These are phyloP conservation scores for Platyrinchus mystaceus DNA, from an alignment of 2,797 vertebrate genomes.

Conservation along the genomic window DNA sequence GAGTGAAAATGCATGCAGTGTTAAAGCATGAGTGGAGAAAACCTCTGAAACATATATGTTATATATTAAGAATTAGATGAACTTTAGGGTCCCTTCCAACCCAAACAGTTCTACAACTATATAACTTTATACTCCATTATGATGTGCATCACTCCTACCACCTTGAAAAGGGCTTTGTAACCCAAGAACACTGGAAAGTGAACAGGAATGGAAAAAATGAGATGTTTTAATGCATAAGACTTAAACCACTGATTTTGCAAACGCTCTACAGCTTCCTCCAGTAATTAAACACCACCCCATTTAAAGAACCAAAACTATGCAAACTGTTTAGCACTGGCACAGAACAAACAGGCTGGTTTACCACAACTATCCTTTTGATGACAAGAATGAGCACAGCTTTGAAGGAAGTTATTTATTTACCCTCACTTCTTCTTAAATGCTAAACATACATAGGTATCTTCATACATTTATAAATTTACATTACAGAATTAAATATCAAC, in stretches of 20 bases:
- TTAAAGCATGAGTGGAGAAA: background rate
- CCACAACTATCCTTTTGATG: background rate
- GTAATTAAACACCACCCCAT: background rate
- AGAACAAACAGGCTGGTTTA: background rate
- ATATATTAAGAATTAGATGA: background rate
- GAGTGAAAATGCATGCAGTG: background rate
- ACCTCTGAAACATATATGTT: background rate
- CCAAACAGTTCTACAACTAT: background rate
- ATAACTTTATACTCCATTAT: background rate
- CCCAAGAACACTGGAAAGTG: background rate
- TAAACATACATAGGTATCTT: background rate
- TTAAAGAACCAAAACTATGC: background rate
- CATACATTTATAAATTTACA: background rate
- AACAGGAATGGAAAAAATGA: background rate
- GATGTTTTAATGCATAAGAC: background rate
- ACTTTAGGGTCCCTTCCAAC: background rate
- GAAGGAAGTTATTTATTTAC: background rate
- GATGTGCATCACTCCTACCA: background rate
- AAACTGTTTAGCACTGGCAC: background rate
- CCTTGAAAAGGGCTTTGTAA: background rate
- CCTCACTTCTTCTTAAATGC: background rate
- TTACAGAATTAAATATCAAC: background rate
- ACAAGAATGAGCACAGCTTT: background rate
- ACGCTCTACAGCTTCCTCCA: background rate
- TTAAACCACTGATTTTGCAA: background rate